phyloP scores from a whole-genome alignment of 2,113 vertebrate species.

The Gambusia holbrooki region DNA sequence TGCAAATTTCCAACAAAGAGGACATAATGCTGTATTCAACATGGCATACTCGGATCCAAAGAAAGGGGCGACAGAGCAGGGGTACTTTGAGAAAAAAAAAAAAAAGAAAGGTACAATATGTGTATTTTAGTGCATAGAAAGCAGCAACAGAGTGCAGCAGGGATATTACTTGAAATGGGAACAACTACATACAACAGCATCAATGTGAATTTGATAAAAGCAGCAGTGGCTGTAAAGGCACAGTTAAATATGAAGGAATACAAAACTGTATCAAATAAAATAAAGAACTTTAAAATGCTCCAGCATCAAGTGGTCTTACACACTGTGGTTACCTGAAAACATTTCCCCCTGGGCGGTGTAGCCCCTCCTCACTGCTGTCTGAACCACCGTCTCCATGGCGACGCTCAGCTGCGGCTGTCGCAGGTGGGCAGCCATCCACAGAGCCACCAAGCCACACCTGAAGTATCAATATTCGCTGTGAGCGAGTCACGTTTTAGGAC shows the following conservation, averaged over 20 bases:
- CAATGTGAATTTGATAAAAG: too few species aligned
- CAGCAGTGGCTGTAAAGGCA: not conserved
- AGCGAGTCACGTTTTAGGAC: slow-evolving; percentile 11
- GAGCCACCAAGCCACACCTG: slow-evolving; percentile 90
- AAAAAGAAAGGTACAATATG: too few species aligned
- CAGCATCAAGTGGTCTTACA: not conserved
- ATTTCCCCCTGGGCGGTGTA: slow-evolving; percentile 90
- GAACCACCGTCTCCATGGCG: slow-evolving; percentile 78
- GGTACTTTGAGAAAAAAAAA: too few species aligned
- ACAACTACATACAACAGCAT: too few species aligned
- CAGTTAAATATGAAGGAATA: not conserved
- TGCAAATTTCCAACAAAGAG: too few species aligned
- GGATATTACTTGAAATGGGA: too few species aligned
- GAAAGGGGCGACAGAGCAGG: too few species aligned
- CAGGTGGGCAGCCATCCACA: slow-evolving; percentile 87
- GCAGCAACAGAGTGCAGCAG: too few species aligned
- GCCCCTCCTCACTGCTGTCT: slow-evolving; percentile 77
- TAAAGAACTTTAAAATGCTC: not conserved
- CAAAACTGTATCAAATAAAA: not conserved
- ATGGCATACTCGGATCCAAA: too few species aligned
- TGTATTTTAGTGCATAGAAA: too few species aligned
- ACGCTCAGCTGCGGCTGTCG: slow-evolving; percentile 52
- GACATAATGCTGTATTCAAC: too few species aligned
- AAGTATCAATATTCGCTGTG: not conserved
- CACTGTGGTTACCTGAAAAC: slow-evolving; percentile 84